These are phyloP conservation scores for Lepidochitona cinerea DNA, from an alignment of 2,888 invertebrate species.

Conservation along the genomic window DNA sequence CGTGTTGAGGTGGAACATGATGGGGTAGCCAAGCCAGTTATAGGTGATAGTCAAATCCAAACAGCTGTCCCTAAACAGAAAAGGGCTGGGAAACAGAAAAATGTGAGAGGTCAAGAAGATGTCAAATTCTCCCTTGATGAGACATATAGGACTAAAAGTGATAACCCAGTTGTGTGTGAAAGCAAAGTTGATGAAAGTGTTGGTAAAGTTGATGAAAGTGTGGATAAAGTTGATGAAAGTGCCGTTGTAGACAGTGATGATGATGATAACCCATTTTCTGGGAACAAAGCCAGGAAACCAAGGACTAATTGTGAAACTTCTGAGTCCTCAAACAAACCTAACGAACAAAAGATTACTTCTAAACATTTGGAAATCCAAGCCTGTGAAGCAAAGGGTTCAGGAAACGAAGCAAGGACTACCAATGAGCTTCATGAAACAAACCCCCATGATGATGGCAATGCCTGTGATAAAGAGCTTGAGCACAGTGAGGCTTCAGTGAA, in stretches of 20 bases:
- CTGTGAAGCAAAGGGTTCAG: background rate
- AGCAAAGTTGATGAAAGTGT: background rate
- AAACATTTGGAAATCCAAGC: background rate
- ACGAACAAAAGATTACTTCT: background rate
- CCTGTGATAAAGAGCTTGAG: too few relatives aligned
- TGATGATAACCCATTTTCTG: background rate
- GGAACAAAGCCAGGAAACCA: background rate
- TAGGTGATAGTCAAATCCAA: background rate
- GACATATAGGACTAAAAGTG: conserved; percentile 1
- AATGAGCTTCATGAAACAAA: too few relatives aligned
- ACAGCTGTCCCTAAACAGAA: background rate
- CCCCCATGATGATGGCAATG: too few relatives aligned
- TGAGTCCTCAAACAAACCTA: background rate
- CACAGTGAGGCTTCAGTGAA: too few relatives aligned
- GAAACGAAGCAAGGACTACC: too few relatives aligned
- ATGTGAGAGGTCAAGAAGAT: background rate
- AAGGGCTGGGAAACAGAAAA: background rate
- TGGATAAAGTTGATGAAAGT: background rate
- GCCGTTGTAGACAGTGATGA: conserved; percentile 4
- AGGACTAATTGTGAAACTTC: background rate
- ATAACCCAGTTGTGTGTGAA: background rate
- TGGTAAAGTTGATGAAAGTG: background rate
- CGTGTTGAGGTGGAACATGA: background rate
- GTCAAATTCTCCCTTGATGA: background rate
- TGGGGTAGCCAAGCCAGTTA: too few relatives aligned